Percentiles rank a stretch among this genome's conserved stretches.
Conservation (phyloP, 2,888 invertebrate species). For the Elgonia sp. region DNA sequence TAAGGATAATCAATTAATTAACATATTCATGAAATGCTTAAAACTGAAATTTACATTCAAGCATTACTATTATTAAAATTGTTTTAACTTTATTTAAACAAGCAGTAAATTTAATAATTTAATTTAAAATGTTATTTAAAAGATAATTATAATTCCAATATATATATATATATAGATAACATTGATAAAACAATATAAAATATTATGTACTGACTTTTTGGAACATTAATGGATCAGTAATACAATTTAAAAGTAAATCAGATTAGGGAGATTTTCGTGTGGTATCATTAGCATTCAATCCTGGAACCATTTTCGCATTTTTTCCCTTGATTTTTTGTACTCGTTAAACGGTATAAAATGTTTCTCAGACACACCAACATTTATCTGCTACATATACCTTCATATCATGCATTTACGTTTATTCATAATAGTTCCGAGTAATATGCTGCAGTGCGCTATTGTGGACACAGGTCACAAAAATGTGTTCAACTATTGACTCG, state of each 20-base stretch:
- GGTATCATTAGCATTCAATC: conserved; percentile 34
- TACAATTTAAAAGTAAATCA: conserved; percentile 26
- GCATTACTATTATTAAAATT: too few species aligned
- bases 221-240: conserved; percentile 15
- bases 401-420: conserved; percentile 28
- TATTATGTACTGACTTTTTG: too few species aligned
- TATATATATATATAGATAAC: too few species aligned
- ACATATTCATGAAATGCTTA: too few species aligned
- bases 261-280: conserved; percentile 47
- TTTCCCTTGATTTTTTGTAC: conserved; percentile 4
- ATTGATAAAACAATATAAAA: too few species aligned
- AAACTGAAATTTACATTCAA: too few species aligned
- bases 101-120: too few species aligned
- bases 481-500: conserved; percentile 28
- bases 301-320: neutral
- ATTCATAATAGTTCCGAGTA: conserved; percentile 1
- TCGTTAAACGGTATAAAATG: neutral
- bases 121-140: too few species aligned
- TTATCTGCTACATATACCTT: neutral
- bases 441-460: conserved; percentile 51
- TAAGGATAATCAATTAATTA: too few species aligned
- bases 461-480: conserved; percentile 22
- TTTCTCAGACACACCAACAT: neutral
- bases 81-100: too few species aligned
- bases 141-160: too few species aligned